A percentile compares a stretch with the other conserved stretches of the same genome.
phyloP scores from a whole-genome alignment of 1,140 invertebrate species.

The Rhopalosiphum padi region DNA sequence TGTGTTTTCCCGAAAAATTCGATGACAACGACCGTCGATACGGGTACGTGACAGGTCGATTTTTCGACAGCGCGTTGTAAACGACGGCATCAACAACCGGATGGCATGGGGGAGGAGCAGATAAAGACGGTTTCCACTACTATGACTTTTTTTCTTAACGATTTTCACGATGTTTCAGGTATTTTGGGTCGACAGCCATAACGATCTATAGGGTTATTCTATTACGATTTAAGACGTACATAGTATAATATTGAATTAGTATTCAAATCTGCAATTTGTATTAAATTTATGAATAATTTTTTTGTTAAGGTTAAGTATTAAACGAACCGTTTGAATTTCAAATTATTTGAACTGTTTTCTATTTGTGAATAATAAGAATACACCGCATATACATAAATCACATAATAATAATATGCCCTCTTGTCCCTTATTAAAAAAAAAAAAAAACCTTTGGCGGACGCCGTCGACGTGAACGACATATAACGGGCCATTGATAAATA shows the following conservation, averaged over 20 bases:
- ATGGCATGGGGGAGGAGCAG: neutral
- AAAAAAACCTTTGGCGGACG: no score
- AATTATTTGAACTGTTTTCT: neutral
- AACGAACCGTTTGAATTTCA: neutral
- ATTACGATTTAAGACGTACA: neutral
- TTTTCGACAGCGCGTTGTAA: neutral
- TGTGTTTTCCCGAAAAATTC: neutral
- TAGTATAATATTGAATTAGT: no score
- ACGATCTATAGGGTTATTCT: neutral
- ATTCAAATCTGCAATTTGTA: neutral
- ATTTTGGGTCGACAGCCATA: neutral
- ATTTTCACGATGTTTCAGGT: neutral
- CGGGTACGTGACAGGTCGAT: neutral
- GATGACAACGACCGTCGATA: neutral
- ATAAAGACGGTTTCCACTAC: neutral
- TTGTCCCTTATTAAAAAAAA: no score
- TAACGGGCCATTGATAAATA: neutral
- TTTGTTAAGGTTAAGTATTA: neutral
- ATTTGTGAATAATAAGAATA: neutral
- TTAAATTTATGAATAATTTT: neutral
- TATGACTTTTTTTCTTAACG: neutral
- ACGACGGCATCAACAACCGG: neutral
- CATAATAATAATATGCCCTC: no score
- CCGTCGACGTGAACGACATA: no score
- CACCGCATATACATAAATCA: neutral